Evolutionary conservation across 1,140 invertebrate genomes (phyloP).

Genomic region (Druon quercuslanigerum): DNA sequence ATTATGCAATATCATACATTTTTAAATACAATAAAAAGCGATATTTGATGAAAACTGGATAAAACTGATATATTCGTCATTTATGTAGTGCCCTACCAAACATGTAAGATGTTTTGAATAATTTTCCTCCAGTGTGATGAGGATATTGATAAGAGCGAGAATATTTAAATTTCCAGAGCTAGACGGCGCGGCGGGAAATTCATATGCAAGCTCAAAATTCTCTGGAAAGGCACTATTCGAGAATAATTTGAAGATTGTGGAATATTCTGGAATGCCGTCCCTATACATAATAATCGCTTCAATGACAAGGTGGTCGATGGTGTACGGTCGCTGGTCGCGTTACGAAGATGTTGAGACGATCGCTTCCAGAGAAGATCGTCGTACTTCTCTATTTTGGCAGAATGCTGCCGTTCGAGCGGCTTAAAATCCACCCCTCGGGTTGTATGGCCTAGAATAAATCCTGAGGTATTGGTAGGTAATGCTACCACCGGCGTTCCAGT

Average conservation of each 20-base stretch:
- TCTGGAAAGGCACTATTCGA: neutral
- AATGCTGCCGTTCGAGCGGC: slow-evolving; percentile 46
- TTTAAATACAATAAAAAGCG: too few relatives aligned
- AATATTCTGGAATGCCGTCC: slow-evolving; percentile 20
- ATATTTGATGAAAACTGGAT: too few relatives aligned
- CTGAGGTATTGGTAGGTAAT: slow-evolving; percentile 61
- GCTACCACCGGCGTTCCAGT: slow-evolving; percentile 59
- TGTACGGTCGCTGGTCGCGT: slow-evolving; percentile 25
- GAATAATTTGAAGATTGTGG: slow-evolving; percentile 10
- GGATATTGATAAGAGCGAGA: too few relatives aligned
- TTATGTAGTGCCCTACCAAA: too few relatives aligned
- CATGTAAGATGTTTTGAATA: too few relatives aligned
- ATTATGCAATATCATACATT: too few relatives aligned
- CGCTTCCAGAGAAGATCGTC: slow-evolving; percentile 31
- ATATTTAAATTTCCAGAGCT: neutral
- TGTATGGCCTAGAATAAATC: slow-evolving; percentile 62
- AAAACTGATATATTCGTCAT: too few relatives aligned
- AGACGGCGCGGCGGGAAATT: neutral
- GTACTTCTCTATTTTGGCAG: slow-evolving; percentile 36
- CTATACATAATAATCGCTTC: slow-evolving; percentile 10
- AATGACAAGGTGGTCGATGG: slow-evolving; percentile 14
- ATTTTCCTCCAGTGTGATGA: too few relatives aligned
- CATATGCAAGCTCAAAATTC: neutral
- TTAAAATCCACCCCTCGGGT: slow-evolving; percentile 56
- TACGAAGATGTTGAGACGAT: slow-evolving; percentile 11